Evolutionary conservation across 2,797 vertebrate genomes (phyloP).

Genomic region (Notolabrus celidotus): DNA sequence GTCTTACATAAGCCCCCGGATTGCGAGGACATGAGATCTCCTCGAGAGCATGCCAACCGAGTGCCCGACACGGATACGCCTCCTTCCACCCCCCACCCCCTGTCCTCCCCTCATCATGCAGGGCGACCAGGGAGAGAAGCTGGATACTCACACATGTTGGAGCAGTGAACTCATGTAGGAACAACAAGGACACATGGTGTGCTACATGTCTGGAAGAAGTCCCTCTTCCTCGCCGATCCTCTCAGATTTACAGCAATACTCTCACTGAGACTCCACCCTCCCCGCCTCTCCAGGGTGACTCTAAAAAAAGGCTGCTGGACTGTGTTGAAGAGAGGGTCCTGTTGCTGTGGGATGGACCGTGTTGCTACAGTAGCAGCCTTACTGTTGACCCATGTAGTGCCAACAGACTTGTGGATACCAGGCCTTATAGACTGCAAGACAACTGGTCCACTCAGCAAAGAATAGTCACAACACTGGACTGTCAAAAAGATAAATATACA

Average conservation of each 20-base stretch:
- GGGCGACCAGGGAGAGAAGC: conserved; percentile 55
- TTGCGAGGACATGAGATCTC: conserved; percentile 62
- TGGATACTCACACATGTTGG: conserved; percentile 56
- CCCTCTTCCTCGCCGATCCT: conserved; percentile 44
- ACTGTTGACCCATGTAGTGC: conserved; percentile 63
- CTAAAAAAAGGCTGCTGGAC: conserved; percentile 57
- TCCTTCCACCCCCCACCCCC: conserved; percentile 16
- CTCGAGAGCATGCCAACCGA: conserved; percentile 61
- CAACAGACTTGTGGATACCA: conserved; percentile 69
- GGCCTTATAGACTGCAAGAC: conserved; percentile 76
- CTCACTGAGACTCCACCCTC: conserved; percentile 60
- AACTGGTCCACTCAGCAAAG: conserved; percentile 61
- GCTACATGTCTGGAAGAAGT: conserved; percentile 39
- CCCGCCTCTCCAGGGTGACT: conserved; percentile 45
- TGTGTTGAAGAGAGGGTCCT: conserved; percentile 38
- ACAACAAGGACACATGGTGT: conserved; percentile 55
- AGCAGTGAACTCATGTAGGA: conserved; percentile 42
- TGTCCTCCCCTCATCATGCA: conserved; percentile 26
- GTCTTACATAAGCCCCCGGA: conserved; percentile 68
- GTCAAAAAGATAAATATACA: conserved; percentile 74
- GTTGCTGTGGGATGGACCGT: conserved; percentile 51
- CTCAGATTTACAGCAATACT: conserved; percentile 68
- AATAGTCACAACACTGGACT: conserved; percentile 65
- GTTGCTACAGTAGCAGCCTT: conserved; percentile 72
- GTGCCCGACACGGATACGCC: conserved; percentile 55